Conservation (phyloP, 2,113 vertebrate species). For the Anarrhichthys ocellatus region DNA sequence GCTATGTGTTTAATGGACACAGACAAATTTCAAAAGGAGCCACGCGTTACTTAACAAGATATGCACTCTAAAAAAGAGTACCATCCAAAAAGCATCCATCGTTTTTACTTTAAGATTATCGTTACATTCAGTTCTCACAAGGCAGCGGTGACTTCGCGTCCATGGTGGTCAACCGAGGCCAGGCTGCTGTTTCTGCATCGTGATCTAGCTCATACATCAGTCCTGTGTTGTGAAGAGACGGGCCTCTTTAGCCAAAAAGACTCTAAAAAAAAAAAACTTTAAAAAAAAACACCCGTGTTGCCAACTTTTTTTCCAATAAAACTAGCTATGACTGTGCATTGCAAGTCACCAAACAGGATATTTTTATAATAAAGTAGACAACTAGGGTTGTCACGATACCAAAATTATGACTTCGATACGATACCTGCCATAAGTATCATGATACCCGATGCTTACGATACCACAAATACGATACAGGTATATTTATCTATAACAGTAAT, state of each 20-base stretch:
- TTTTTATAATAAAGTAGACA: not conserved
- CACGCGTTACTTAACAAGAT: slow-evolving; percentile 8
- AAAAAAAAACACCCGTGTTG: too few species aligned
- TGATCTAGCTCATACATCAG: not conserved
- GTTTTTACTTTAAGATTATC: slow-evolving; percentile 7
- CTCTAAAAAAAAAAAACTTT: too few species aligned
- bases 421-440: too few species aligned
- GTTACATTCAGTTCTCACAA: slow-evolving; percentile 9
- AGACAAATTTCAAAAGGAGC: slow-evolving; percentile 6
- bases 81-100: slow-evolving; percentile 20
- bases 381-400: too few species aligned
- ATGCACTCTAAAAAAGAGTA: slow-evolving; percentile 17
- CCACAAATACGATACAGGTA: too few species aligned
- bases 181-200: not conserved
- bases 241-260: too few species aligned
- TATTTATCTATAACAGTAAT: too few species aligned
- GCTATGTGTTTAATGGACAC: slow-evolving; percentile 34
- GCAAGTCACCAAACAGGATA: not conserved
- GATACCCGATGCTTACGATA: too few species aligned
- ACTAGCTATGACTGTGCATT: too few species aligned
- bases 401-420: too few species aligned
- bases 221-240: too few species aligned
- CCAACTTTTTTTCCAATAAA: too few species aligned
- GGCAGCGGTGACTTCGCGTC: not conserved
- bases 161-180: not conserved